phyloP scores from a whole-genome alignment of 2,797 vertebrate species.

The Chiloscyllium punctatum region DNA sequence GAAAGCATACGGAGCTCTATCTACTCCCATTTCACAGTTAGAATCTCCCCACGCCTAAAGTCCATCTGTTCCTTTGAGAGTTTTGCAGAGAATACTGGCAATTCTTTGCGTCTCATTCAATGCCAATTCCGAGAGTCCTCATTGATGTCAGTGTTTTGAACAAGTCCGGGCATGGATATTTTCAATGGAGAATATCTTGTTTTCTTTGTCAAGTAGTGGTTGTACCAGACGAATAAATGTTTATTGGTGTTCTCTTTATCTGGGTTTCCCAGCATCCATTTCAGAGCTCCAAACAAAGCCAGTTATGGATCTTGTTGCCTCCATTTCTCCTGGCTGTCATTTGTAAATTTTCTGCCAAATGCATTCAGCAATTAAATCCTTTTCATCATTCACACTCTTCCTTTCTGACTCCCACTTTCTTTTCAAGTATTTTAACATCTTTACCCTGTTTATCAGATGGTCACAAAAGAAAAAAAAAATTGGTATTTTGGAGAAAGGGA shows the following conservation, averaged over 20 bases:
- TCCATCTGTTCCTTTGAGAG: conserved; percentile 31
- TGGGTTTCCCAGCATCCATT: background rate
- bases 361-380: background rate
- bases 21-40: conserved; percentile 35
- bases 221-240: background rate
- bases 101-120: background rate
- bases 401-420: conserved; percentile 12
- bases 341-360: conserved; percentile 3
- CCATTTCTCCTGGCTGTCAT: background rate
- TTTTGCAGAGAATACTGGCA: background rate
- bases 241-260: background rate
- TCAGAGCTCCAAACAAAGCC: conserved; percentile 5
- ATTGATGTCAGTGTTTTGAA: background rate
- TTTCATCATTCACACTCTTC: background rate
- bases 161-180: background rate
- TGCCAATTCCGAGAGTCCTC: conserved; percentile 14
- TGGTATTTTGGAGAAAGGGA: too few species aligned
- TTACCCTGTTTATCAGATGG: background rate
- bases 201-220: background rate
- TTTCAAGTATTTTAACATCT: conserved; percentile 17
- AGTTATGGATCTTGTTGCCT: background rate
- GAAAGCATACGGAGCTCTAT: conserved; percentile 10
- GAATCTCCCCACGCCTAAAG: conserved; percentile 3
- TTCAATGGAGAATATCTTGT: background rate
- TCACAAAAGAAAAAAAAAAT: background rate